Evolutionary conservation across 2,113 vertebrate genomes (phyloP), one percentile per base, ranked within the genome.

Genomic region (Toxotes jaculatrix): DNA sequence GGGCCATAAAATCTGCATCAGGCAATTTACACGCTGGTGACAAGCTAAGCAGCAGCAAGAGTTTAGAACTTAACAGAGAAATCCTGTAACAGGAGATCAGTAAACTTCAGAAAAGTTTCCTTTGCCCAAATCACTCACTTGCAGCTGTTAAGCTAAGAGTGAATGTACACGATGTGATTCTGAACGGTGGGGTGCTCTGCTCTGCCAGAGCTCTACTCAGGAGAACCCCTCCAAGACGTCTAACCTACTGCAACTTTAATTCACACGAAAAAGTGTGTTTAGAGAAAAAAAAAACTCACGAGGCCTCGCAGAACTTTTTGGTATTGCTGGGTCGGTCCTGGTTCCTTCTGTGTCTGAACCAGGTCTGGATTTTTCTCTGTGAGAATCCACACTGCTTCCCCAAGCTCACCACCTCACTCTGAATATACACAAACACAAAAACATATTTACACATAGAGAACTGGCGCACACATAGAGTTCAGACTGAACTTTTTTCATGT

Each of bases 241-340:
- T 12, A 31, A 23, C 73, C 36, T 31, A 13, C 19, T 57, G 9
- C 32, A 74, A 38, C 49, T 49, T 27, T 27, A 16, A 11, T 49
- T 67, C 7, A 34, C 27, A 21, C 8, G 7, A 7, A 51, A 19
- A 51, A 17, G 40, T 27, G n/a, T 17, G 11, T 47, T 45, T 16
- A 36, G 9, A n/a, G 3, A 47, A 23, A 12, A 7, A 53, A 47
- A 19, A 11, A 6, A 81, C 95, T 96, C 79, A 99, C 98, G 95
- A 95, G 90, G 97, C 96, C 86, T 99, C 97, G 1, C 95, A 96
- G 92, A 99, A 99, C 91, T 98, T 99, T 92, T 95, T 98, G 0
- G 95, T 96, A 80, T 95, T 91, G 78, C 80, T 94, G 31, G 98
- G 96, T 62, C 93, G 92, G 79, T 98, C 96, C 62, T 95, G 91